Evolutionary conservation across 2,113 vertebrate species (phyloP).

Genomic region (Eira barbara): DNA sequence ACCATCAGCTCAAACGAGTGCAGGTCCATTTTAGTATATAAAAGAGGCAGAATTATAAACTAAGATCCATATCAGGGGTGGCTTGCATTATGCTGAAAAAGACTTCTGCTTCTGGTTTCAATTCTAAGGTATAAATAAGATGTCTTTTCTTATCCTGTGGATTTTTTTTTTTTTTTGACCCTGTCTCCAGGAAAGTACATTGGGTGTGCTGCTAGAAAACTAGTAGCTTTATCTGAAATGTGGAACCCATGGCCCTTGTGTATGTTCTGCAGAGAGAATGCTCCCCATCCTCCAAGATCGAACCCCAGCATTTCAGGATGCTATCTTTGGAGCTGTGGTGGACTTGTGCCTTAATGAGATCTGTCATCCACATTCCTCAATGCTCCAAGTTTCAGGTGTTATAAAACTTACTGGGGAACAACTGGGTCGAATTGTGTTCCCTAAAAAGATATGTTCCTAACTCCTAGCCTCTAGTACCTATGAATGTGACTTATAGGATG

Average conservation of each 20-base stretch:
- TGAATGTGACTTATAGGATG: neutral
- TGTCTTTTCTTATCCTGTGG: neutral
- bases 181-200: neutral
- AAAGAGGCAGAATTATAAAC: neutral
- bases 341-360: neutral
- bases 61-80: no score
- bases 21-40: neutral
- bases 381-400: neutral
- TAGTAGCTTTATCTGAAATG: no score
- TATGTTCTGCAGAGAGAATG: neutral
- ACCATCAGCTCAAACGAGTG: no score
- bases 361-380: neutral
- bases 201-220: neutral
- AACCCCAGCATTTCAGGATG: neutral
- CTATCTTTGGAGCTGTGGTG: neutral
- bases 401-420: neutral
- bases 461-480: neutral
- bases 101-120: neutral
- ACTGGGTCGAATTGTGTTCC: neutral
- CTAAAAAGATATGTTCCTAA: neutral
- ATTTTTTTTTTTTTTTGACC: neutral
- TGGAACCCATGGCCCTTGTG: neutral
- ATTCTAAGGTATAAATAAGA: neutral
- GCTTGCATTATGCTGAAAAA: neutral
- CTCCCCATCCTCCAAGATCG: neutral